phyloP scores from a whole-genome alignment of 1,140 invertebrate species.

The Holcopasites calliopsidis region DNA sequence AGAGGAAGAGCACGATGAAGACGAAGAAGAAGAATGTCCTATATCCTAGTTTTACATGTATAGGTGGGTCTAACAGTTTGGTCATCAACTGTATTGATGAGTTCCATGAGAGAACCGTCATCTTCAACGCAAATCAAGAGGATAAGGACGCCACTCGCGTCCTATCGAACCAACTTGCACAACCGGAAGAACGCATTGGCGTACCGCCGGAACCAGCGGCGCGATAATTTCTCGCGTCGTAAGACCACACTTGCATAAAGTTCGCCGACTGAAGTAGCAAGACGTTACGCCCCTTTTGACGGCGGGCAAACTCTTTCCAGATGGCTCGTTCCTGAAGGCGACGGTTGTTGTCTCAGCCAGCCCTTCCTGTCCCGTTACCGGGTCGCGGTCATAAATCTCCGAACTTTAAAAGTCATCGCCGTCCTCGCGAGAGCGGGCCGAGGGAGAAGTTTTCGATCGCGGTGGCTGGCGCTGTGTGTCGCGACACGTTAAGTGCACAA shows the following conservation, averaged over 20 bases:
- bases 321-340: background rate
- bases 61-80: no score
- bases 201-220: constrained; percentile 66
- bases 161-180: constrained; percentile 65
- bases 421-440: background rate
- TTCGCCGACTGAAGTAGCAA: constrained; percentile 55
- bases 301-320: constrained; percentile 25
- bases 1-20: no score
- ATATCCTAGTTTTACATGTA: no score
- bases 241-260: constrained; percentile 72
- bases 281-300: constrained; percentile 18
- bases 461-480: background rate
- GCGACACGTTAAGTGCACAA: constrained; percentile 28
- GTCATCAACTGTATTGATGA: no score
- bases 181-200: constrained; percentile 70
- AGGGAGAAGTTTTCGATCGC: constrained; percentile 31
- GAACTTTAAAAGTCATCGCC: constrained; percentile 53
- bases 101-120: no score
- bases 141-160: constrained; percentile 68
- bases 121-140: no score
- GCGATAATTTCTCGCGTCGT: constrained; percentile 71
- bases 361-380: constrained; percentile 6
- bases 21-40: no score
- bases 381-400: constrained; percentile 45
- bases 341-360: background rate